Base-by-base conservation (phyloP, 2,888 invertebrate species). In the Kryphioiulus occultus region DNA sequence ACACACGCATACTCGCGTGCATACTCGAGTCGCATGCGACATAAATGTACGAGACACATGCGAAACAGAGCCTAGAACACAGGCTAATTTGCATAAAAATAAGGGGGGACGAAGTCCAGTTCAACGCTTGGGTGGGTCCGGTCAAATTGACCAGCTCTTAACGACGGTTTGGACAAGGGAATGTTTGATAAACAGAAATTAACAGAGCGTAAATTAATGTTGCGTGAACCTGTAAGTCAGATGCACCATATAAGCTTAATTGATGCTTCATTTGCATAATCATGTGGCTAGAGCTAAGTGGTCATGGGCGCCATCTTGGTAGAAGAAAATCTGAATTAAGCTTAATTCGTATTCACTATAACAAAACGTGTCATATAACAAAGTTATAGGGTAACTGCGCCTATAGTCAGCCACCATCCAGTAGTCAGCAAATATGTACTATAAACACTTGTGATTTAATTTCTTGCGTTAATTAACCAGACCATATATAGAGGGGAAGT, bases 1-100 rank as follows among this genome's bases (percentile, higher is more conserved):
- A 44, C n/a, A 22, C 85, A 85, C 85, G 85, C 85, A 85, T 35
- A 19, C 32, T 35, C 39, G 85, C 85, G 85, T 85, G 85, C n/a
- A n/a, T 85, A 44, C 78, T 30, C 15, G 26, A 68, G 30, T 30
- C 30, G 30, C 78, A 26, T 78, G 78, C 78, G 15, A 78, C 53
- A 19, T 19, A 78, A 19, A 59, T n/a, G 42, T 59, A 15, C 7
- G 30, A 78, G 15, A 78, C 78, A 78, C 30, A 15, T 15, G 30
- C 30, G 78, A 78, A 78, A 68, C 22, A 68, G 22, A 68, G 26
- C 59, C 59, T 59, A n/a, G 68, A n/a, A 68, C 59, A n/a, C n/a
- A 19, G 5, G 5, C n/a, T n/a, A n/a, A 68, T 68, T 68, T 68
- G 68, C 68, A 68, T 68, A 22, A 9, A 68, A 68, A 68, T 26